Percentiles rank a stretch among this genome's conserved stretches.
phyloP scores from a whole-genome alignment of 2,797 vertebrate genomes.

The Meda fulgida region DNA sequence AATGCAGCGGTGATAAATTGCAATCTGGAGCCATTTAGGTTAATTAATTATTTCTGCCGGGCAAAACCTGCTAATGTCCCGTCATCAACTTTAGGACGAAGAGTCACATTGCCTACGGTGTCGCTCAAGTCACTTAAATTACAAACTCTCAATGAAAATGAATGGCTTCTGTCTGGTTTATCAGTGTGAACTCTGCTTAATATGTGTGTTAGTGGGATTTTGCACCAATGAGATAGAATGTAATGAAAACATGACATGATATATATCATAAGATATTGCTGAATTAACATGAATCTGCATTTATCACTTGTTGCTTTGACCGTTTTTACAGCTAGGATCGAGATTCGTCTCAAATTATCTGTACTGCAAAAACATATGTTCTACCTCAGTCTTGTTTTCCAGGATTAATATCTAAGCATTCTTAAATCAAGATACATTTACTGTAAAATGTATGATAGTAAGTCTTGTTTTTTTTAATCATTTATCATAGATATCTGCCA shows the following conservation, averaged over 20 bases:
- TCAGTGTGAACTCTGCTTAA: background rate
- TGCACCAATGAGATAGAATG: background rate
- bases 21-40: slow-evolving; percentile 81
- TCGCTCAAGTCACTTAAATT: background rate
- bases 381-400: background rate
- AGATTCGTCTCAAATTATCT: background rate
- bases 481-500: background rate
- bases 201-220: background rate
- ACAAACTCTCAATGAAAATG: background rate
- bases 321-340: background rate
- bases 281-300: background rate
- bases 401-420: background rate
- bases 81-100: slow-evolving; percentile 68
- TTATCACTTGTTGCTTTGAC: background rate
- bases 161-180: background rate
- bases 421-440: background rate
- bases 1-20: slow-evolving; percentile 77
- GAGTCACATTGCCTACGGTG: background rate
- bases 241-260: background rate
- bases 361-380: background rate
- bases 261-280: background rate
- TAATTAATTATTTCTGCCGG: slow-evolving; percentile 78
- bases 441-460: background rate
- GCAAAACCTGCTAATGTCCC: slow-evolving; percentile 78
- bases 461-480: no score